These are phyloP conservation scores for Pelmatolapia mariae DNA, from an alignment of 2,113 vertebrate genomes.

Conservation along the genomic window DNA sequence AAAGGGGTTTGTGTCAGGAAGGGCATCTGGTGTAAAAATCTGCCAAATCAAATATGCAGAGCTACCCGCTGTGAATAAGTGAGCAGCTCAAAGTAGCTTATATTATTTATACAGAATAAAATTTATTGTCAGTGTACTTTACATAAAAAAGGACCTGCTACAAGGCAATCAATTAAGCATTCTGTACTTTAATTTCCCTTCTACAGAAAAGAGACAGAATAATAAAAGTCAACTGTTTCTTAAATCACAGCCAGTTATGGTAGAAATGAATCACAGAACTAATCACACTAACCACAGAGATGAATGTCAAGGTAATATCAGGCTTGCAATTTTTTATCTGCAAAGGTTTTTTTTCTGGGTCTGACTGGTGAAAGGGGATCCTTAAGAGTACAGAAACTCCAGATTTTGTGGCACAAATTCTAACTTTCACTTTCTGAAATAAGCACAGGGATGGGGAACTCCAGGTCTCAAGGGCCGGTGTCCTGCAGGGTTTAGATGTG, in stretches of 20 bases:
- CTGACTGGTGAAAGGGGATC: background rate
- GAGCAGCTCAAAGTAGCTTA: background rate
- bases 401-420: background rate
- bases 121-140: background rate
- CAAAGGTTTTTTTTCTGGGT: background rate
- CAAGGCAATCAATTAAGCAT: background rate
- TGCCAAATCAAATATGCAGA: background rate
- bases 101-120: background rate
- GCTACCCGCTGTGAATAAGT: background rate
- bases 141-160: background rate
- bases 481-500: background rate
- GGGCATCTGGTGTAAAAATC: background rate
- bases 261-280: background rate
- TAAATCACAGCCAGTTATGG: background rate
- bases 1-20: background rate
- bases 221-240: background rate
- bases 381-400: background rate
- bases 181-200: background rate
- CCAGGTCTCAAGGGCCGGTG: accelerated
- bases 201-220: background rate
- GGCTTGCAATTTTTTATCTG: background rate
- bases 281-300: background rate
- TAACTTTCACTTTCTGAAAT: background rate
- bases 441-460: background rate
- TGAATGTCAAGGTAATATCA: background rate